Percentiles rank a stretch among this genome's conserved stretches.
phyloP scores from a whole-genome alignment of 1,140 invertebrate species.

The Meloidogyne exigua region DNA sequence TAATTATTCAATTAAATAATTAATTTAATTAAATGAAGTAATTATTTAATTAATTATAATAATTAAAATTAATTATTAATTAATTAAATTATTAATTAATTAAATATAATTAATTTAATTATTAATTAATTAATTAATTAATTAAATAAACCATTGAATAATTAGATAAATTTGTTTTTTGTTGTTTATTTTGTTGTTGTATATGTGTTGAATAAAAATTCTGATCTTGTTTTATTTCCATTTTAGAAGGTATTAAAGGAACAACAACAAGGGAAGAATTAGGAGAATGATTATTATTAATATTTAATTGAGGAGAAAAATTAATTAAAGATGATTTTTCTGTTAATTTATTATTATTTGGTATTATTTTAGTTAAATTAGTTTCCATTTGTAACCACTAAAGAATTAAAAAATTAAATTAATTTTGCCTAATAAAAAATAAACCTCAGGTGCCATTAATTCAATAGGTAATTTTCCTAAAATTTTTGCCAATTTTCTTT shows the following conservation, averaged over 20 bases:
- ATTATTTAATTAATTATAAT: not conserved
- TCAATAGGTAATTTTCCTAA: constrained; percentile 86
- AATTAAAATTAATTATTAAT: not conserved
- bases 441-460: constrained; percentile 73
- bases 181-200: not conserved
- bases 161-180: not conserved
- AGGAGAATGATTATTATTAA: not conserved
- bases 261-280: not conserved
- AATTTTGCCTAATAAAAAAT: not conserved
- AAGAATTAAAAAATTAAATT: not conserved
- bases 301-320: not conserved
- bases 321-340: not conserved
- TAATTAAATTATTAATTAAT: not conserved
- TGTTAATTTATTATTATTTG: not conserved
- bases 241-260: not conserved
- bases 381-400: constrained; percentile 4
- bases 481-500: constrained; percentile 88
- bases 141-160: not conserved
- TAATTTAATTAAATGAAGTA: not conserved
- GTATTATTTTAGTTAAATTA: too few species aligned
- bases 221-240: not conserved
- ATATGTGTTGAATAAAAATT: not conserved
- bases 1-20: too few species aligned
- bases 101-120: not conserved
- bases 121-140: not conserved